Conservation (phyloP, 2,113 vertebrate genomes). For the Rhizomys pruinosus region DNA sequence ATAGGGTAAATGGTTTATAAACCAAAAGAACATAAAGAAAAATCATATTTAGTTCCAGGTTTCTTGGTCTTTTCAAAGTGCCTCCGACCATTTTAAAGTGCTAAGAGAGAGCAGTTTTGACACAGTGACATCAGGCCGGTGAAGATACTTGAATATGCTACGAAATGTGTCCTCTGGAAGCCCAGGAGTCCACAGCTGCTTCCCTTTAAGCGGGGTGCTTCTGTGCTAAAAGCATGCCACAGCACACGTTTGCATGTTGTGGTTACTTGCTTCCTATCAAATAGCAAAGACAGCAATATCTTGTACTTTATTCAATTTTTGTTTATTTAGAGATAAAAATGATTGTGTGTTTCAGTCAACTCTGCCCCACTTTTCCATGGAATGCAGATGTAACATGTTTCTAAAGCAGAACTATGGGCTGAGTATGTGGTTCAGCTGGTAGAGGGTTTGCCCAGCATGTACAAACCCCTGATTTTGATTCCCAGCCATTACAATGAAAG, state of each 20-base stretch:
- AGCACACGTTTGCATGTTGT: constrained; percentile 22
- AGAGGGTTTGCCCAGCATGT: not conserved
- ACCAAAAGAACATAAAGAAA: constrained; percentile 20
- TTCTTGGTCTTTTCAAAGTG: not conserved
- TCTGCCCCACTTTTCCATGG: not conserved
- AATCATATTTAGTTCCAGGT: not conserved
- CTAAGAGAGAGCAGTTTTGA: not conserved
- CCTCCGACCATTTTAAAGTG: not conserved
- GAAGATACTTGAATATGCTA: not conserved
- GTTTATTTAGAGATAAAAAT: constrained; percentile 51
- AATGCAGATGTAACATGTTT: constrained; percentile 8
- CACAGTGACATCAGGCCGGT: not conserved
- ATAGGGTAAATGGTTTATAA: constrained; percentile 6
- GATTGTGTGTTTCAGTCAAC: not conserved
- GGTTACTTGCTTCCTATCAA: constrained; percentile 5
- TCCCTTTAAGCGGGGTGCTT: not conserved
- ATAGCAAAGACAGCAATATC: constrained; percentile 18
- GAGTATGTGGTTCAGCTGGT: not conserved
- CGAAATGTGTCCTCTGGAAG: not conserved
- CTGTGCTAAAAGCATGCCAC: not conserved
- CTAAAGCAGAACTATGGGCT: constrained; percentile 13
- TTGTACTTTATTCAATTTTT: constrained; percentile 43
- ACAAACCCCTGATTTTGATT: not conserved
- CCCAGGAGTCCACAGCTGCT: not conserved
- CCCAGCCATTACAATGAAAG: not conserved